These are phyloP conservation scores for Harpalus rubripes DNA, from an alignment of 2,888 invertebrate species.

Conservation along the genomic window DNA sequence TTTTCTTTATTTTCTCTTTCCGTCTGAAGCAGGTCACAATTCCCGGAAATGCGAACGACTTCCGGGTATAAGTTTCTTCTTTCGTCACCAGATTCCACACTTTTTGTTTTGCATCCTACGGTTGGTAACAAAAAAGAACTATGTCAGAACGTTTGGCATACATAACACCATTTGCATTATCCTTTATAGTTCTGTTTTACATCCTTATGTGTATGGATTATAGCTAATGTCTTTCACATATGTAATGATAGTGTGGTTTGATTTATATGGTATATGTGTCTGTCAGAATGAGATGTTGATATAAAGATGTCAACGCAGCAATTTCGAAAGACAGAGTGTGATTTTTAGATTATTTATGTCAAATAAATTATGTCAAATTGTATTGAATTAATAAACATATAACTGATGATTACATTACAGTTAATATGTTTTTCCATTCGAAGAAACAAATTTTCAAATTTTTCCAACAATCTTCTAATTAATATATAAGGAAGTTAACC, in stretches of 20 bases:
- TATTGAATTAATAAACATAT: background rate
- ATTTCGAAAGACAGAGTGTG: background rate
- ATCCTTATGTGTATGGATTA: background rate
- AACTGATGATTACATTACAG: background rate
- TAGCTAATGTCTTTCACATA: background rate
- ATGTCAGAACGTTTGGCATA: background rate
- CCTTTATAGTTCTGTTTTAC: background rate
- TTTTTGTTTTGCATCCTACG: constrained; percentile 13
- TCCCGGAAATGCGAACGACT: constrained; percentile 24
- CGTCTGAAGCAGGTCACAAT: constrained; percentile 3
- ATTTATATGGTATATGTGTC: background rate
- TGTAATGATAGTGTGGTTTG: background rate
- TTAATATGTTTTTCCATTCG: no score
- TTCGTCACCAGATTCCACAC: constrained; percentile 7
- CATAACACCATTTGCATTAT: background rate
- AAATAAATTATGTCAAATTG: background rate
- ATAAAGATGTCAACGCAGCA: background rate
- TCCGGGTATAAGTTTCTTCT: constrained; percentile 13
- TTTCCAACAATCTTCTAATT: no score
- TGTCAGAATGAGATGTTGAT: background rate
- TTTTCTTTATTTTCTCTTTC: background rate
- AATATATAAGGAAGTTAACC: no score
- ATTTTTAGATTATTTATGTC: background rate
- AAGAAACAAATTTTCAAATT: no score
- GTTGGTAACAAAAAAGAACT: constrained; percentile 1